Conservation (phyloP, 2,797 vertebrate species). For the Zenarchopterus dispar region DNA sequence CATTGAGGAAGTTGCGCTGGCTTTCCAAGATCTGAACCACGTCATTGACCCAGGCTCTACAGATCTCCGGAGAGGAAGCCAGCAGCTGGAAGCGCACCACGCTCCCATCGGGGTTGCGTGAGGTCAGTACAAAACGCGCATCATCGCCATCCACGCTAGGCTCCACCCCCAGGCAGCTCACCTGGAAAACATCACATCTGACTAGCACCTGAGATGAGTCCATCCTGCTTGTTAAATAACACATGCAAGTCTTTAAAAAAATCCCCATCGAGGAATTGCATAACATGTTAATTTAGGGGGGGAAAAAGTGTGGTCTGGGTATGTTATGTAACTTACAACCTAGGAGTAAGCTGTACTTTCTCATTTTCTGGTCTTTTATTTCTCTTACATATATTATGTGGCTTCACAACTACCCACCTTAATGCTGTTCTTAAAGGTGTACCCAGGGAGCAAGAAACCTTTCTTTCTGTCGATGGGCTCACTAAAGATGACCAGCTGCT, state of each 20-base stretch:
- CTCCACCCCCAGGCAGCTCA: constrained; percentile 92
- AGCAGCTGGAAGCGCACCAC: constrained; percentile 86
- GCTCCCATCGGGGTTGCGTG: constrained; percentile 87
- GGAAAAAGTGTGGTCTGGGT: constrained; percentile 11
- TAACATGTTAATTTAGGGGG: constrained; percentile 14
- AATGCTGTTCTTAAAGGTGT: constrained; percentile 92
- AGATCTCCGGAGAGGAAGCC: constrained; percentile 80
- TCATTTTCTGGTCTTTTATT: constrained; percentile 13
- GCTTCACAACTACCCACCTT: constrained; percentile 79
- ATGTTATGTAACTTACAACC: constrained; percentile 45
- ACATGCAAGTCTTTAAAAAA: constrained; percentile 28
- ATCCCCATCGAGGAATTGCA: constrained; percentile 42
- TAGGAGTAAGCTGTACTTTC: constrained; percentile 13
- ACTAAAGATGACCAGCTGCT: constrained; percentile 94
- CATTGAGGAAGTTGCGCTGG: constrained; percentile 93
- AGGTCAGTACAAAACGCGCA: constrained; percentile 87
- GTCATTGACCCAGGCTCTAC: constrained; percentile 87
- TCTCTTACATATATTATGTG: background rate
- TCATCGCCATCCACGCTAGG: constrained; percentile 84
- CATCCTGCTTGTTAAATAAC: constrained; percentile 60
- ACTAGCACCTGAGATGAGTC: constrained; percentile 51
- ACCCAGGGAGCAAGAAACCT: constrained; percentile 88
- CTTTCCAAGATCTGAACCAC: constrained; percentile 91
- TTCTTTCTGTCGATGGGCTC: constrained; percentile 92
- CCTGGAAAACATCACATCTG: constrained; percentile 79